A percentile compares a stretch with the other conserved stretches of the same genome.
These are phyloP conservation scores for Archocentrus centrarchus DNA, from an alignment of 2,113 vertebrate genomes.

Conservation along the genomic window DNA sequence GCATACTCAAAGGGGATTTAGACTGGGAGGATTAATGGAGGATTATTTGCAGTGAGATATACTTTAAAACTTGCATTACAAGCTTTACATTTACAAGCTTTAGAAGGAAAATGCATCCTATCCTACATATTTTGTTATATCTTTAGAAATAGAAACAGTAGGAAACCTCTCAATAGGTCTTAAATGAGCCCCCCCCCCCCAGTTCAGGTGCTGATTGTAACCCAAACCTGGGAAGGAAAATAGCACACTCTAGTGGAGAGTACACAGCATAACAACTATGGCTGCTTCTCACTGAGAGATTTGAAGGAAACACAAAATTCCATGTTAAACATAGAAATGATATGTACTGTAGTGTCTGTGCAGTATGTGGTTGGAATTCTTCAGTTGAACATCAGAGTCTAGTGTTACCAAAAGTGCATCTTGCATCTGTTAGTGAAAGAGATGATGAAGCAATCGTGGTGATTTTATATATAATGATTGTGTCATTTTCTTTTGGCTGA, in stretches of 20 bases:
- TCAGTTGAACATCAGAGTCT: neutral
- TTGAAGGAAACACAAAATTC: neutral
- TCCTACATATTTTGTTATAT: neutral
- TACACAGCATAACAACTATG: neutral
- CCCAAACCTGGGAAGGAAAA: slow-evolving; percentile 6
- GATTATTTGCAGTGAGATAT: neutral
- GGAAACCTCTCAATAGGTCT: neutral
- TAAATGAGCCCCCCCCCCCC: neutral
- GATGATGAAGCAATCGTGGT: neutral
- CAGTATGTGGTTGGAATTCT: neutral
- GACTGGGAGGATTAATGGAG: neutral
- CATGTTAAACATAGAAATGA: neutral
- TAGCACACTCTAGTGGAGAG: slow-evolving; percentile 54
- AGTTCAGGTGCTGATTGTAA: neutral
- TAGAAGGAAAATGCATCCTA: neutral
- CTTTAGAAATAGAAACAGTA: neutral
- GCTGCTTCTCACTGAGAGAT: neutral
- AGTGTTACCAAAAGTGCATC: neutral
- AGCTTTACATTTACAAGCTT: neutral
- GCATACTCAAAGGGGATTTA: neutral
- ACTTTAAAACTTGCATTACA: neutral
- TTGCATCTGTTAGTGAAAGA: neutral
- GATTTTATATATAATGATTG: neutral
- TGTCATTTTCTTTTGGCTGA: neutral
- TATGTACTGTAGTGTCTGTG: neutral